Evolutionary conservation across 2,113 vertebrate genomes (phyloP), one percentile per base, ranked within the genome.

Genomic region (Eonycteris spelaea): DNA sequence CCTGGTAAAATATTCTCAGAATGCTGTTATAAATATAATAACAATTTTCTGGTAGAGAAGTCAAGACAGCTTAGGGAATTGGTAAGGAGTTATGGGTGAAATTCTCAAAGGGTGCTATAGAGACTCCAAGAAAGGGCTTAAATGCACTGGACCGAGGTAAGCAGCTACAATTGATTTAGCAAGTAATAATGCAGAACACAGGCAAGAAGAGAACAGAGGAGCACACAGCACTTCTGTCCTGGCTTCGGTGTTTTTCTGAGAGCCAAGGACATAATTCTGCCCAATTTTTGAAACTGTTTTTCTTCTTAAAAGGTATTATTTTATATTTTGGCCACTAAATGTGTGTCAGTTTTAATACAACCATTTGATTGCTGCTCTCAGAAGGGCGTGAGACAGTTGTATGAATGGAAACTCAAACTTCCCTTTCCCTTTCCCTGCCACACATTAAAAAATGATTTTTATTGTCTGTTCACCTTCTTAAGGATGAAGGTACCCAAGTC

Each of bases 11-110:
- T 98, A 97, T 53, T 94, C 51, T 94, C n/a, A 73, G 74, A 96
- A 79, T 90, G 71, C 67, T 91, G 59, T 97, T 95, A 96, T 95
- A 94, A 96, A 97, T 96, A 97, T 87, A 97, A 90, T 92, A 97
- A 96, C 92, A 96, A 96, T 96, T 95, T 97, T 96, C 94, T 97
- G 94, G 89, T 96, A 90, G 91, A 95, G 85, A 91, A 96, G 53
- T 83, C 93, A 97, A 85, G 91, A 94, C 51, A 95, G 78, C 40
- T 94, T 90, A 63, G 86, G 91, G 86, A 95, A 94, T 94, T 96
- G 89, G 59, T 77, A 90, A 95, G 74, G 63, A 95, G 65, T 96
- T 94, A 93, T 90, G 78, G 94, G 78, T 96, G 89, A 95, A 96
- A 95, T 95, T 90, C 88, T 90, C 83, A 68, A 74, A 93, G 86